Base-by-base conservation (phyloP, 92 coral and sea anemone genomes). In the Paragorgia papillata region DNA sequence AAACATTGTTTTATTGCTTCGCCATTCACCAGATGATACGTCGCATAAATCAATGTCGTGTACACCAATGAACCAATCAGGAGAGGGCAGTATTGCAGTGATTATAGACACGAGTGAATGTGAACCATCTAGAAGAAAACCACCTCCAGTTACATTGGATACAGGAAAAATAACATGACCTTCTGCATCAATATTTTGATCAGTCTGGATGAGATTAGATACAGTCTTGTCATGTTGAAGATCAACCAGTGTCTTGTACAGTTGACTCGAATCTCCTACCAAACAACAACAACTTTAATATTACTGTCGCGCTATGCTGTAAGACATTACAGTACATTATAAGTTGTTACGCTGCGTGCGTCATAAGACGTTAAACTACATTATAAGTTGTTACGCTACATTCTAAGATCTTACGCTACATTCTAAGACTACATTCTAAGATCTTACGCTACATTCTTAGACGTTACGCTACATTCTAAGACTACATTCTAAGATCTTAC, bases 51-150 rank as follows among this genome's bases (percentile, higher is more conserved):
- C 75, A 44, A 68, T 9, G 22, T 68, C 75, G 13, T 49, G 25
- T 13, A 49, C 75, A 48, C 75, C 75, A 68, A 68, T 25, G 59
- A 68, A 68, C 75, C 75, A 68, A 33, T 68, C 75, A 44, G 75
- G 75, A 3, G 75, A 68, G 37, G 75, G 59, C 21, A 14, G 3
- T 46, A 68, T 68, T 33, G 13, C 48, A 5, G 60, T 29, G 15
- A 68, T 48, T 0, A 68, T 10, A 27, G 75, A 68, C n/a, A 68
- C 60, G 24, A 44, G 37, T 13, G 75, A 59, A 68, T 48, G 75
- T 3, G 54, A 19, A 40, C 58, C 30, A 35, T 68, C 57, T n/a
- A 68, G 58, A 9, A n/a, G 32, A 28, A 68, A 64, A 14, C 54
- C 25, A 20, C n/a, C 35, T 0, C n/a, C n/a, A 18, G 58, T 48